Conservation (phyloP, 2,797 vertebrate genomes). For the Lagorchestes hirsutus region DNA sequence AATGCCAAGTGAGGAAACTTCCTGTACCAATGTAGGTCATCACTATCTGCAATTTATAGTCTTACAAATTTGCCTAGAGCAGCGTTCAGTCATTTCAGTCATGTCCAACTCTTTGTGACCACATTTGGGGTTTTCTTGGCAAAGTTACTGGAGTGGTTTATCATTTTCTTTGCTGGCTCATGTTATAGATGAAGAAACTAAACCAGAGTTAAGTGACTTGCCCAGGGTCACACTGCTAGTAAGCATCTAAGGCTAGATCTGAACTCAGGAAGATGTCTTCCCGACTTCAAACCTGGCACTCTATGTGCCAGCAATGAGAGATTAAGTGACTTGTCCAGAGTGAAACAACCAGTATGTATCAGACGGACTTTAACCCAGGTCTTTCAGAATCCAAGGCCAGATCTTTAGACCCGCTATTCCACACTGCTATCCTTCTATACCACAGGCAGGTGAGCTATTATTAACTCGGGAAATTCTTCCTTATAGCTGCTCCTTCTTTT, state of each 20-base stretch:
- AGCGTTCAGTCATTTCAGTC: too few species aligned
- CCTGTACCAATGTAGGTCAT: background rate
- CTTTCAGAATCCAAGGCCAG: background rate
- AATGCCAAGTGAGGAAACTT: background rate
- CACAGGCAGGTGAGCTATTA: background rate
- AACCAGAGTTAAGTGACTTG: too few species aligned
- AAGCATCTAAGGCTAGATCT: background rate
- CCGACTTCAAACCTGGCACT: background rate
- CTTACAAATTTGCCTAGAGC: background rate
- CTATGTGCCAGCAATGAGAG: background rate
- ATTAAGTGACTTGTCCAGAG: background rate
- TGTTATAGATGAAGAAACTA: too few species aligned
- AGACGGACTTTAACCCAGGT: background rate
- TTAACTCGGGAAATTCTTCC: background rate
- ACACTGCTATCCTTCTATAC: background rate
- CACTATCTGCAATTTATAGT: background rate
- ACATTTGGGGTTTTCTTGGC: too few species aligned
- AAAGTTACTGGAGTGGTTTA: too few species aligned
- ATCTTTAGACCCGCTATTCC: background rate
- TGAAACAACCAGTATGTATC: background rate
- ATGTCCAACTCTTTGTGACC: too few species aligned
- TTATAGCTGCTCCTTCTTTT: accelerated
- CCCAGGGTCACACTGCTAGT: too few species aligned
- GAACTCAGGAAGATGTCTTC: background rate
- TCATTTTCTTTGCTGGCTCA: too few species aligned